Percentiles rank a stretch among this genome's conserved stretches.
These are phyloP conservation scores for Illadopsis cleaveri DNA, from an alignment of 2,113 vertebrate genomes.

Conservation along the genomic window DNA sequence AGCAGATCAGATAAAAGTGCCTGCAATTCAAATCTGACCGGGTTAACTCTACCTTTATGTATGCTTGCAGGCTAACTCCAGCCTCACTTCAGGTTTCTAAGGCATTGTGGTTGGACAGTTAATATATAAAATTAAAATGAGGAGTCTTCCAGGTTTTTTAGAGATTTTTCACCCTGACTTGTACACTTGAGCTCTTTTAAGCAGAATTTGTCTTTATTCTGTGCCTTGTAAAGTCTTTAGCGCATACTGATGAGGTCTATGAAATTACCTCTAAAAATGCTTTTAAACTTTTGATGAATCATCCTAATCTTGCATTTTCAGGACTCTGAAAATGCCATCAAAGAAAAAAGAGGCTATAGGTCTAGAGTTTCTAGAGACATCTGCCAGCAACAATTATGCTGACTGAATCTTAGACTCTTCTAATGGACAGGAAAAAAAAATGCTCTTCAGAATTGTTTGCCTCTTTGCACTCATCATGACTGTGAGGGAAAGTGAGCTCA, in stretches of 20 bases:
- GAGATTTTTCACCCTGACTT: neutral
- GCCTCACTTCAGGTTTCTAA: neutral
- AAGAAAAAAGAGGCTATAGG: neutral
- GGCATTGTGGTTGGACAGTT: neutral
- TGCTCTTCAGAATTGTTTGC: neutral
- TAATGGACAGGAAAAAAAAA: neutral
- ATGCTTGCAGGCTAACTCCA: rapidly evolving
- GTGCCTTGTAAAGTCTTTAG: neutral
- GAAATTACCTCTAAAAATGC: neutral
- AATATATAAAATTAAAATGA: neutral
- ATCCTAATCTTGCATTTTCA: neutral
- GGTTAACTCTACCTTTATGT: neutral
- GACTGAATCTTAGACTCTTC: neutral
- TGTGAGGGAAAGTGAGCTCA: neutral
- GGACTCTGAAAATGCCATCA: neutral
- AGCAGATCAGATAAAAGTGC: neutral
- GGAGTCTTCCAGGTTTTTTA: neutral
- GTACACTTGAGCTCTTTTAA: neutral
- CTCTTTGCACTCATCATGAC: neutral
- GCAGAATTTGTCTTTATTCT: neutral
- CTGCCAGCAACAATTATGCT: neutral
- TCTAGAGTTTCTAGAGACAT: neutral
- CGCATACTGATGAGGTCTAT: neutral
- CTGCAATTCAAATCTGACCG: neutral
- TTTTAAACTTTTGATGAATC: neutral